phyloP scores from a whole-genome alignment of 2,797 vertebrate genomes.

The Pachyuromys duprasi region DNA sequence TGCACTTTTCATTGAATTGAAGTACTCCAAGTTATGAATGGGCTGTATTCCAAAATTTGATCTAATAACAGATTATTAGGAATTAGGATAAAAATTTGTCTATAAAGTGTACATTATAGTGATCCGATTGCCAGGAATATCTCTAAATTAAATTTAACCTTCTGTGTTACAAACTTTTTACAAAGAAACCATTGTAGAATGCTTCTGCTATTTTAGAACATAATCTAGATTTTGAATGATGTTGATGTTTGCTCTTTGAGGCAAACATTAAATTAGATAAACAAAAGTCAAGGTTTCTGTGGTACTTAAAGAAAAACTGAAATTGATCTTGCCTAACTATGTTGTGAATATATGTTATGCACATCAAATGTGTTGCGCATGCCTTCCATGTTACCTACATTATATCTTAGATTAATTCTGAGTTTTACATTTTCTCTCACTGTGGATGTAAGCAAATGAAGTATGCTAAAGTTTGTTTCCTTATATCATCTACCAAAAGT shows the following conservation, averaged over 20 bases:
- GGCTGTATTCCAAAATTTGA: background rate
- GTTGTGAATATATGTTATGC: too few species aligned
- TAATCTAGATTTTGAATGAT: slow-evolving; percentile 21
- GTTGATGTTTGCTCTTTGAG: background rate
- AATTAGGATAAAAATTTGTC: background rate
- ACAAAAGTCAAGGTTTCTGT: background rate
- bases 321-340: background rate
- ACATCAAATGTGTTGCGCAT: background rate
- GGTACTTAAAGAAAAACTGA: background rate
- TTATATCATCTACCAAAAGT: background rate
- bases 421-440: background rate
- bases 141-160: slow-evolving; percentile 2
- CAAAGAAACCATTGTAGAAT: background rate
- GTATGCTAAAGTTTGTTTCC: background rate
- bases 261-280: background rate
- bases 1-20: background rate
- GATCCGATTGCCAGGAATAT: background rate
- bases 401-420: slow-evolving; percentile 15
- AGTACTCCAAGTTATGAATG: background rate
- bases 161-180: background rate
- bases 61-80: slow-evolving; percentile 23
- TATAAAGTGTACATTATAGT: background rate
- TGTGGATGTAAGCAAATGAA: background rate
- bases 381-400: background rate
- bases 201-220: background rate